Percentiles rank a stretch among this genome's conserved stretches.
phyloP scores from a whole-genome alignment of 2,113 vertebrate genomes.

The Xenus cinereus region DNA sequence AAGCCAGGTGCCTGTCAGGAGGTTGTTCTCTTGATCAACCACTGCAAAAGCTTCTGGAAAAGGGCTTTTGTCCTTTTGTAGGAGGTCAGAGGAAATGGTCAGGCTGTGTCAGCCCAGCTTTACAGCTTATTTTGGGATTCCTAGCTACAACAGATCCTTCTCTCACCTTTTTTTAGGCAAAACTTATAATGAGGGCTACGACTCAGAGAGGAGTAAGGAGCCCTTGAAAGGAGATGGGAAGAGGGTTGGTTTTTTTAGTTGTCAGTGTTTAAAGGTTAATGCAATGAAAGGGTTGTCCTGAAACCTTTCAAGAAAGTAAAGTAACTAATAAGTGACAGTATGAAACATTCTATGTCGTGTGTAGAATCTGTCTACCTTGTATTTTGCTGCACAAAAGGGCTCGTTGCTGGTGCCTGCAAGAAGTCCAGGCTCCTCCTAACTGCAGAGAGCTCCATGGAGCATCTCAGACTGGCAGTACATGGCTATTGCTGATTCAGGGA shows the following conservation, averaged over 20 bases:
- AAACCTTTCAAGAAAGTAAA: neutral
- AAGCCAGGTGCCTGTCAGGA: neutral
- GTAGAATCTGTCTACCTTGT: neutral
- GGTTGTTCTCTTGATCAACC: neutral
- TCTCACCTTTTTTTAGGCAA: neutral
- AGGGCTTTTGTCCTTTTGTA: neutral
- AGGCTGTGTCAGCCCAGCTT: neutral
- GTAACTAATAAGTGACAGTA: neutral
- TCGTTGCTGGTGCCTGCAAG: neutral
- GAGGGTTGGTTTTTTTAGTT: neutral
- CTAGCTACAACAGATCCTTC: neutral
- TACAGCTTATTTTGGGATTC: neutral
- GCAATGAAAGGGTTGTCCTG: neutral
- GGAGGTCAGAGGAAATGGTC: neutral
- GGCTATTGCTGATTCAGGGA: neutral
- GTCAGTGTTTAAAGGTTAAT: slow-evolving; percentile 1
- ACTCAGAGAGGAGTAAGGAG: neutral
- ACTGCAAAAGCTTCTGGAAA: neutral
- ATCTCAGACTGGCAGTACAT: accelerated
- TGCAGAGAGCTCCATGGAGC: neutral
- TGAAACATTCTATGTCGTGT: neutral
- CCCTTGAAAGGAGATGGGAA: neutral
- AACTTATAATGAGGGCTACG: neutral
- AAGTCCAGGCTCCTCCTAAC: neutral
- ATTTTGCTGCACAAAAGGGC: neutral